phyloP scores from a whole-genome alignment of 2,797 vertebrate genomes.

The Mus caroli region DNA sequence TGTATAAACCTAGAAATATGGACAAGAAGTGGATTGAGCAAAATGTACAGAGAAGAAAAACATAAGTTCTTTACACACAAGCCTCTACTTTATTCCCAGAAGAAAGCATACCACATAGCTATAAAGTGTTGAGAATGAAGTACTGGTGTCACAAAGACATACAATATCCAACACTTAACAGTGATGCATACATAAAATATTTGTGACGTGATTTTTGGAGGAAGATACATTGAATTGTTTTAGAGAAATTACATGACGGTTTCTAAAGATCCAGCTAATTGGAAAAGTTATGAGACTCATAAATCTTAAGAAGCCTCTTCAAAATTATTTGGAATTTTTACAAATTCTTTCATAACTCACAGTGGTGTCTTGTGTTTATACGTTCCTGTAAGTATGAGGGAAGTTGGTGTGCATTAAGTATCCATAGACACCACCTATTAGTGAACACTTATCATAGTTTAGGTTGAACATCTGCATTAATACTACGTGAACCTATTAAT shows the following conservation, averaged over 20 bases:
- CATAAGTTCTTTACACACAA: background rate
- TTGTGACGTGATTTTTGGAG: background rate
- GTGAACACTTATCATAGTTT: slow-evolving; percentile 74
- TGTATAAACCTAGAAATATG: background rate
- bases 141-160: background rate
- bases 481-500: slow-evolving; percentile 74
- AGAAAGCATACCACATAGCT: background rate
- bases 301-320: slow-evolving; percentile 51
- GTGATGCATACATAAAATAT: slow-evolving; percentile 19
- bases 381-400: slow-evolving; percentile 54
- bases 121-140: background rate
- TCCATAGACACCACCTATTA: slow-evolving; percentile 66
- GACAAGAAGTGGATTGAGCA: background rate
- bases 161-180: background rate
- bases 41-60: slow-evolving; percentile 57
- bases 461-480: slow-evolving; percentile 82
- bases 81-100: slow-evolving; percentile 53
- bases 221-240: slow-evolving; percentile 41
- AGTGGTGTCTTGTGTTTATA: slow-evolving; percentile 47
- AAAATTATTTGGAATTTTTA: slow-evolving; percentile 64
- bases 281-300: slow-evolving; percentile 33
- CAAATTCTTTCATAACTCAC: slow-evolving; percentile 40
- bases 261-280: slow-evolving; percentile 41
- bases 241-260: slow-evolving; percentile 46
- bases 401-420: slow-evolving; percentile 67